Evolutionary conservation across 2,888 invertebrate genomes (phyloP).

Genomic region (Lissocephala sabroskyi): DNA sequence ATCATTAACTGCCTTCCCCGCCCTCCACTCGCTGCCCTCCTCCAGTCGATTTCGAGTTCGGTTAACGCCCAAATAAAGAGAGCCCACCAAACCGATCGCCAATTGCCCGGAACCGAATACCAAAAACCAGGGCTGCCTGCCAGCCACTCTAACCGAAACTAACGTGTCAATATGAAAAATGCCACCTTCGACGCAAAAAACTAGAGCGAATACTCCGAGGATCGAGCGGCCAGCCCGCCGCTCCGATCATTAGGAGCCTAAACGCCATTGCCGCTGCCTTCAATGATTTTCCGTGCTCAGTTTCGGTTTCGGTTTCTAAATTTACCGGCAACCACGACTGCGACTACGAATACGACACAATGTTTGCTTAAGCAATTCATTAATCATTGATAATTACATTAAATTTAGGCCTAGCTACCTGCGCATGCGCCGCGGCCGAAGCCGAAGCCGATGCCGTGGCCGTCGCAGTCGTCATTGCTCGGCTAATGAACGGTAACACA

Average conservation of each 20-base stretch:
- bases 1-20: conserved; percentile 51
- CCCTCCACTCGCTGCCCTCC: too few relatives aligned
- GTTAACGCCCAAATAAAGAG: neutral
- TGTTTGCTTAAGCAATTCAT: conserved; percentile 63
- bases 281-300: neutral
- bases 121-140: neutral
- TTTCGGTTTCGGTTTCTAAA: conserved; percentile 16
- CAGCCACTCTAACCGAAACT: conserved; percentile 21
- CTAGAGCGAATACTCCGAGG: conserved; percentile 14
- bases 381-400: conserved; percentile 66
- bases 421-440: conserved; percentile 21
- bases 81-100: neutral
- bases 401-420: conserved; percentile 53
- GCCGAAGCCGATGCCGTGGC: too few relatives aligned
- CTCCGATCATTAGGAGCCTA: conserved; percentile 6
- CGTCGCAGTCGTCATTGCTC: too few relatives aligned
- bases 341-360: too few relatives aligned
- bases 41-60: too few relatives aligned
- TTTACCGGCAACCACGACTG: too few relatives aligned
- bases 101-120: neutral
- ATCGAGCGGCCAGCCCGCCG: neutral
- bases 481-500: conserved; percentile 34
- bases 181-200: conserved; percentile 27
- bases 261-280: neutral
- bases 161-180: conserved; percentile 53